Base-by-base conservation (phyloP, 1,140 invertebrate species). In the Ectropis grisescens region DNA sequence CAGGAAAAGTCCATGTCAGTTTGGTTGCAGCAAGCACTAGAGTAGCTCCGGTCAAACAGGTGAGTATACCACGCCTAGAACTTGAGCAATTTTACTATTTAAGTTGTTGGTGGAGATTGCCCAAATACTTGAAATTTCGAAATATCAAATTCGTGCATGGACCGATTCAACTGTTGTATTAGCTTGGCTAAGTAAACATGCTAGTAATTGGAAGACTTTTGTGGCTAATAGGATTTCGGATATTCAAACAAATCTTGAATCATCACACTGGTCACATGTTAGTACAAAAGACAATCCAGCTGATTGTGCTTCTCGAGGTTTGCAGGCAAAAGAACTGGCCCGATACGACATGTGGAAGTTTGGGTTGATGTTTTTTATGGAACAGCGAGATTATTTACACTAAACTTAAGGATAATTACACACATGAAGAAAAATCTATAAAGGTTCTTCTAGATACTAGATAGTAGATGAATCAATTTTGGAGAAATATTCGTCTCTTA, bases 121-220 rank as follows among this genome's bases (percentile, higher is more conserved):
- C n/a, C 12, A 31, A 31, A 3, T 14, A 9, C n/a, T 31, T 12
- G 16, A 13, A 13, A 16, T 31, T n/a, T 16, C 29, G 6, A 3
- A 11, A 31, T 3, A 14, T 3, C 7, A 31, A n/a, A 11, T 31
- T 14, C 16, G 7, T 31, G 29, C 29, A 10, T 31, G 29, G 29
- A 31, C 29, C 2, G 29, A 31, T 15, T 31, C 29, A 1, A 15
- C 7, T 8, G 16, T 31, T 31, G 29, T 31, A 9, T 13, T 29
- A n/a, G 10, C 28, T 6, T 29, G 28, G 28, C n/a, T 29, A 13
- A 10, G 7, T 6, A 11, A 13, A 31, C 9, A 13, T 15, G 13
- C 29, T 13, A 15, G 3, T 10, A 31, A 7, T n/a, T 31, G 29
- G 29, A 31, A 13, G 14, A 16, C 14, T 1, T 31, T 31, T 31